Conservation (phyloP, 2,888 invertebrate species). For the Operophtera brumata region DNA sequence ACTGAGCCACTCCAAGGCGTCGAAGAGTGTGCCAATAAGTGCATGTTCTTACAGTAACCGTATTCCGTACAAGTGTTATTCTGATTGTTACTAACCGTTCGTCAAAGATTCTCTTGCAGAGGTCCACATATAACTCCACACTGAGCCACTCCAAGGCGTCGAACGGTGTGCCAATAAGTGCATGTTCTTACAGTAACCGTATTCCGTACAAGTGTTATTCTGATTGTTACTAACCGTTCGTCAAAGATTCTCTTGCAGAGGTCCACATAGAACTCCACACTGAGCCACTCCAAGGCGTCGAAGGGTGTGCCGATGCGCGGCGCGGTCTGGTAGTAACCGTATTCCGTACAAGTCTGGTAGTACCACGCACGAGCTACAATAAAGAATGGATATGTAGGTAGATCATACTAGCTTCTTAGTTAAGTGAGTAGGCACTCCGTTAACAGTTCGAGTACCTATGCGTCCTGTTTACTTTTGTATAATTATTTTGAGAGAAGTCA, state of each 20-base stretch:
- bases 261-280: conserved; percentile 63
- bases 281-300: conserved; percentile 61
- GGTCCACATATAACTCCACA: conserved; percentile 63
- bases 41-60: no score
- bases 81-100: conserved; percentile 42
- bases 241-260: conserved; percentile 59
- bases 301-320: conserved; percentile 65
- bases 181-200: conserved; percentile 89
- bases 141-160: conserved; percentile 61
- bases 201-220: conserved; percentile 85
- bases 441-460: no score
- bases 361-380: conserved; percentile 86
- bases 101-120: conserved; percentile 59
- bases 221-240: conserved; percentile 43
- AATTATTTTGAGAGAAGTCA: no score
- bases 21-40: no score
- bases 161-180: conserved; percentile 63
- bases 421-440: no score
- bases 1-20: no score
- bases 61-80: conserved; percentile 86
- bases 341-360: conserved; percentile 94
- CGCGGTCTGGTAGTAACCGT: conserved; percentile 89
- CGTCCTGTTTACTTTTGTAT: no score
- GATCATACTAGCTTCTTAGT: no score
- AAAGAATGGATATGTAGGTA: not conserved